Evolutionary conservation across 2,888 invertebrate species (phyloP), one percentile per base, ranked within the genome.

Genomic region (Chorisops tibialis): DNA sequence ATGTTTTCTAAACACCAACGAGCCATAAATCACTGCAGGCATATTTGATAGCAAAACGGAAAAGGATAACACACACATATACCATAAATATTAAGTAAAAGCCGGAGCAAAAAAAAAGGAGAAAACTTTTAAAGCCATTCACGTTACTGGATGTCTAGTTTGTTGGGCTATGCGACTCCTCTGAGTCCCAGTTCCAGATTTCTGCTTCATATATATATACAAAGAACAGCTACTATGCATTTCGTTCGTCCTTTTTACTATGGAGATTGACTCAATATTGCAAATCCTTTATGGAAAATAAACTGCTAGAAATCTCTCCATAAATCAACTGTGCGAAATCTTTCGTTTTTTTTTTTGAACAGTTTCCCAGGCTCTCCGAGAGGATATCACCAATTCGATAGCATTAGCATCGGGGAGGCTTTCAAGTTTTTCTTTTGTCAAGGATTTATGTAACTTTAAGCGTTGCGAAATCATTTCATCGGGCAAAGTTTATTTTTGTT

Each of bases 281-380:
- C 51, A 65, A 65, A 65, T 65, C 65, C 65, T 65, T 63, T 65
- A 63, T 65, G 63, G 63, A 65, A 63, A 63, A 63, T 63, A 65
- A 65, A 65, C 61, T 65, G 65, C 45, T 52, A 54, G 56, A 62
- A 65, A 65, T 65, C 65, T 65, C 63, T 65, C 51, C 65, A 65
- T 65, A 65, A 65, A 65, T 65, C 65, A 65, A 65, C 63, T 65
- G 51, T 61, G 51, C 45, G 45, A 51, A 51, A 60, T 60, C 47
- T 49, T 47, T n/a, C n/a, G 21, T 47, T 59, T 48, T 41, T 41
- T 41, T 41, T 41, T 1, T 41, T 30, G 7, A 30, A 56, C 56
- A 45, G 56, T 35, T 43, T 18, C 37, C 30, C 30, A 30, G 56
- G 45, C 56, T 41, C 56, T 45, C 56, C 48, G 24, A 56, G 56